A percentile compares a stretch with the other conserved stretches of the same genome.
Evolutionary conservation across 2,113 vertebrate species (phyloP).

Genomic region (Todiramphus saurophagus): DNA sequence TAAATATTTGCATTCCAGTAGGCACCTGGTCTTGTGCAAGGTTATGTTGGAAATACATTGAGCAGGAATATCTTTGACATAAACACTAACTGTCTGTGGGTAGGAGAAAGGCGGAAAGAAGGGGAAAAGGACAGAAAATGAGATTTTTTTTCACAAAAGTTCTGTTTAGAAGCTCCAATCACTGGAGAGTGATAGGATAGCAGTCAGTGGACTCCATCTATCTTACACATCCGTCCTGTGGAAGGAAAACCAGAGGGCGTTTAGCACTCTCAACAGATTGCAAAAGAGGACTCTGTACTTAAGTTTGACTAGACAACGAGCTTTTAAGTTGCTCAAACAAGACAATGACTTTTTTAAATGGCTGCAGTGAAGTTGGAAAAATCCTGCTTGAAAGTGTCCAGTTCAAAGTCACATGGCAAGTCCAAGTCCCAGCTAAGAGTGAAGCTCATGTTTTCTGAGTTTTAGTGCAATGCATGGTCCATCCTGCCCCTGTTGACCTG

Average conservation of each 20-base stretch:
- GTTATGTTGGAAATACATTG: background rate
- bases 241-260: background rate
- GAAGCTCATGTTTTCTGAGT: background rate
- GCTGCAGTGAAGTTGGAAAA: background rate
- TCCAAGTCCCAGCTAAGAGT: rapidly evolving
- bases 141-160: background rate
- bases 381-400: background rate
- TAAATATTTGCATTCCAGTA: background rate
- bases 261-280: background rate
- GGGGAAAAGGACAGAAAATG: background rate
- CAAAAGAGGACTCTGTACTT: background rate
- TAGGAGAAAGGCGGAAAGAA: background rate
- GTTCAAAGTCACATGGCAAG: background rate
- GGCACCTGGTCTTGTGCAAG: background rate
- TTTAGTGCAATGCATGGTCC: background rate
- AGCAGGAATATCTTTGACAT: background rate
- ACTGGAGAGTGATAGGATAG: background rate
- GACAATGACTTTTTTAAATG: background rate
- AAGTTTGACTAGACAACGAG: background rate
- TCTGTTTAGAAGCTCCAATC: background rate
- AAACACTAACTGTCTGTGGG: background rate
- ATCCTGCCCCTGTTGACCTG: background rate
- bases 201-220: background rate
- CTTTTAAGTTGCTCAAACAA: background rate
- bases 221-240: background rate